Base-by-base conservation (phyloP, 2,113 vertebrate species). In the Tetraodon nigroviridis region DNA sequence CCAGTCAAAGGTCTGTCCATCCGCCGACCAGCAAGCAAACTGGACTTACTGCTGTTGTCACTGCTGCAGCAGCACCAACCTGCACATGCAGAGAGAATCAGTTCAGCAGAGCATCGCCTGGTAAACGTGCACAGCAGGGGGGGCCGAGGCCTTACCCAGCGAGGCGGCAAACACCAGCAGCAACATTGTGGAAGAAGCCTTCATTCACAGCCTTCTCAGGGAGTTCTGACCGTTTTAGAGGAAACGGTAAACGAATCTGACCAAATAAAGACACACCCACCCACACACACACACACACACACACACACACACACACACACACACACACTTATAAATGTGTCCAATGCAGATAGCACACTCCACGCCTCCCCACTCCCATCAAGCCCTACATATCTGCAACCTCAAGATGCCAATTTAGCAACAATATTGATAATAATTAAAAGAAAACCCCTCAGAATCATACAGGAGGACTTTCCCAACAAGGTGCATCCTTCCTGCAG, bases 341-440 rank as follows among this genome's bases (percentile, higher is more conserved):
- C 37, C 40, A 29, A 10, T 45, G 64, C 79, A 88, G 89, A 90
- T 90, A 89, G 12, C 44, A 22, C 0, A 17, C 13, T 20, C 24
- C 60, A 46, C 64, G 7, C 3, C n/a, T 48, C 51, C 56, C n/a
- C 62, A 24, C 61, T 63, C 51, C 24, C 32, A 13, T 4, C 18
- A 20, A 20, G 11, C 5, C 49, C 46, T 48, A 10, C 46, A 8
- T 18, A 18, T 44, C 29, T 60, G 22, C 27, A 41, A 55, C 27
- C n/a, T 47, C 51, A 22, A 5, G 11, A 49, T 8, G 44, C 10
- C 0, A 18, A 45, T 32, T 19, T 0, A 20, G 32, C 32, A 37
- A 37, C 3, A 12, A n/a, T n/a, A n/a, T n/a, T n/a, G n/a, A n/a
- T n/a, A n/a, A n/a, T n/a, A n/a, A n/a, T n/a, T n/a, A n/a, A n/a